Evolutionary conservation across 64 coral and sea anemone species (phyloP), one percentile per base, ranked within the genome.

Genomic region (Actinia tenebrosa): DNA sequence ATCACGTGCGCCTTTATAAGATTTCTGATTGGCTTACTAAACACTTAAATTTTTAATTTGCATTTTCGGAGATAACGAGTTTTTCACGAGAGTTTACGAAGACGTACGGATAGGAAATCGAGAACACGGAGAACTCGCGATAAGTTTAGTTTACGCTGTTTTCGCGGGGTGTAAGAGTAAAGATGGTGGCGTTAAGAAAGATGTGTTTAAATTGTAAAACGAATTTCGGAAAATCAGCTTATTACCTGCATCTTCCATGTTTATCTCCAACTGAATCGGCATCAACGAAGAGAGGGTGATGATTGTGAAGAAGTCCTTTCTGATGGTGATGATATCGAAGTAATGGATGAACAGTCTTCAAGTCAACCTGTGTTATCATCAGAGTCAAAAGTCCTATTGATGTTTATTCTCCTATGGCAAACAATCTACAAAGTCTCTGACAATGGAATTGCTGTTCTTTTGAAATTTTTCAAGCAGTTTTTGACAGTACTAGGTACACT

Each of bases 371-470:
- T 20, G 18, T 37, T 37, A 37, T 37, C 30, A 37, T 37, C 30
- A 37, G 30, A 37, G 30, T 37, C 30, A 37, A 37, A 78, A 78
- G 87, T 79, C 11, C 87, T 93, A 37, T n/a, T 93, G 7, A 56
- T 93, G 19, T 93, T 93, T 62, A 72, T 89, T 17, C 69, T 93
- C 25, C 56, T 93, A 10, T 88, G 80, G 86, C 64, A 84, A 85
- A 84, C 69, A 26, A 6, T 89, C 46, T 89, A 88, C 56, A 93
- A 85, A 85, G 87, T 89, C 18, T 88, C 86, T 59, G 91, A 89
- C 56, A 20, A 62, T 89, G 91, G 86, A 60, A 79, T 89, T 52
- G 53, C 64, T 53, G 52, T 89, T 59, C 82, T 93, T 1, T 16
- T 86, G 53, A 93, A 85, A 62, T 93, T 89, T 27, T 68, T 93